Base-by-base conservation (phyloP, 2,113 vertebrate species). In the Bubo bubo region DNA sequence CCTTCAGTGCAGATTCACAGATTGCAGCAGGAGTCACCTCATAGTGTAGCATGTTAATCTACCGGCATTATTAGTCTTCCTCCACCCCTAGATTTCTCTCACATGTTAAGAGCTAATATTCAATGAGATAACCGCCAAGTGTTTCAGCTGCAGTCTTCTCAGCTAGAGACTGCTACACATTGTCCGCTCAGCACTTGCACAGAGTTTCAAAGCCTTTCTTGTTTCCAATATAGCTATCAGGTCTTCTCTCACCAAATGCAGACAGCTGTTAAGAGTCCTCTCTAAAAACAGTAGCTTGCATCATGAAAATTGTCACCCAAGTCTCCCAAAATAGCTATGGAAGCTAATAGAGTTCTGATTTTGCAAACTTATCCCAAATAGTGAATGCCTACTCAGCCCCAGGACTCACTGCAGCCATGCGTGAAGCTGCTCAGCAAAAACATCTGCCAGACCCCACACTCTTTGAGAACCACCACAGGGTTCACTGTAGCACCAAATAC, bases 251-350 rank as follows among this genome's bases (percentile, higher is more conserved):
- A 70, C 30, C 28, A 62, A 76, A 90, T 66, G 2, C 67, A 70
- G 16, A 45, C 5, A 24, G 9, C 24, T 67, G 0, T 49, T 53
- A 27, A 14, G 22, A 89, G n/a, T 17, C 1, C 0, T 26, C 28
- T 79, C 63, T 47, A 64, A 75, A 82, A 85, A 52, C 2, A 0
- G 1, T 2, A 43, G 39, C 23, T 70, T 55, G 26, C 14, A 68
- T 52, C 3, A 3, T 9, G 32, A 72, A 13, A 72, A 41, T 34
- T 39, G 23, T 39, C 56, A 74, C 16, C 35, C 32, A 73, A 20
- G 32, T 43, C 26, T 45, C 56, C 47, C 56, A 66, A 39, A 73
- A 64, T 10, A 88, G 39, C 66, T 13, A 19, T 6, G 5, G 43
- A 75, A 89, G n/a, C 13, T 43, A 49, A 50, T 0, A 4, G 1